Evolutionary conservation across 2,113 vertebrate genomes (phyloP), one percentile per base, ranked within the genome.

Genomic region (Scalopus aquaticus): DNA sequence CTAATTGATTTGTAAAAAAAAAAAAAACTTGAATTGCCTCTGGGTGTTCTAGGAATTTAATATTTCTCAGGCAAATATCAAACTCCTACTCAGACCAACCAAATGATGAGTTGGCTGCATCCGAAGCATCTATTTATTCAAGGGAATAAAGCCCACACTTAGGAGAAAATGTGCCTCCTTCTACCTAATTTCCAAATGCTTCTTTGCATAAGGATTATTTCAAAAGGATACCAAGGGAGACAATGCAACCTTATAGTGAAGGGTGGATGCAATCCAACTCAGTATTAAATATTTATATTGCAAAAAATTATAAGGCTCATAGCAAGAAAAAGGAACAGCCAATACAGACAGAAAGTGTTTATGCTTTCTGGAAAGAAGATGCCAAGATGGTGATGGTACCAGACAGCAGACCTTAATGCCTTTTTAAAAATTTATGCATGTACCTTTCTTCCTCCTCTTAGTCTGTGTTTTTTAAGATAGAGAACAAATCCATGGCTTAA

Each of bases 41-140:
- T 96, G 92, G 32, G 13, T 90, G 93, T 96, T 95, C 88, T 94
- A 96, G 93, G 94, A 96, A 96, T 88, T 94, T 69, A 88, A 9
- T 79, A 74, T 95, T 93, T 95, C 74, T 92, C 81, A 90, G 69
- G 35, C 78, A 92, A 94, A 96, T 95, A 97, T 72, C 95, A 96
- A 85, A 94, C 94, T 93, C 86, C 94, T 87, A 95, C 86, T 88
- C 79, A 84, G 60, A 70, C 78, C 30, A 15, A 82, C 93, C 93
- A 95, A 69, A 93, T 96, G 88, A 88, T 86, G 69, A 86, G 51
- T 92, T 94, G 96, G 92, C 86, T 89, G 51, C 69, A 79, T 95
- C 58, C 62, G 64, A 82, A 79, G 91, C 35, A 91, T 94, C 81
- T 94, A 58, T 95, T 95, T 93, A 88, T 73, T 58, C n/a, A 35